Conservation (phyloP, 2,888 invertebrate genomes). For the Tipula unca region DNA sequence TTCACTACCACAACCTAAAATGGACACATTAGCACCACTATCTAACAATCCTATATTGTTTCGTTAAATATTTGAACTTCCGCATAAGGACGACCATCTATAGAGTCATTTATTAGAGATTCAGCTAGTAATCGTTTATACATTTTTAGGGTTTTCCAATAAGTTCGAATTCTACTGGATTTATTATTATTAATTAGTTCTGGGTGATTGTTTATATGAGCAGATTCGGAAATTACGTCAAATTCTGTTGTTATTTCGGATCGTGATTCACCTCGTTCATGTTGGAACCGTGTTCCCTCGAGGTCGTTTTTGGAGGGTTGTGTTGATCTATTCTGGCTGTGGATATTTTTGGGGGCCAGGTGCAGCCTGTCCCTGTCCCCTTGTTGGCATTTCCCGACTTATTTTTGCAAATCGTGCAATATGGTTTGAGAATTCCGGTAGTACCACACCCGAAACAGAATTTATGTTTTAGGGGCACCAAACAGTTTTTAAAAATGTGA, state of each 20-base stretch:
- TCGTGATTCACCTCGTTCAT: too few relatives aligned
- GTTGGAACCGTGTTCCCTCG: too few relatives aligned
- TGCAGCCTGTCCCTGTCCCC: background rate
- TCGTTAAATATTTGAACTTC: background rate
- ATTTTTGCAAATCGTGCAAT: too few relatives aligned
- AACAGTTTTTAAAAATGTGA: background rate
- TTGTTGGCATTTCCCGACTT: too few relatives aligned
- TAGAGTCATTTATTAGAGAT: background rate
- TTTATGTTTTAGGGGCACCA: background rate
- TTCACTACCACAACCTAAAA: background rate
- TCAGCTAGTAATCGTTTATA: background rate
- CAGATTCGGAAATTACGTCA: too few relatives aligned
- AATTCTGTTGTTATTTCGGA: too few relatives aligned
- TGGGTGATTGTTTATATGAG: background rate
- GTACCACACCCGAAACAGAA: background rate
- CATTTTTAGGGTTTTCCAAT: background rate
- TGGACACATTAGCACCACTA: slow-evolving; percentile 22
- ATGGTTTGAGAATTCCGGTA: background rate
- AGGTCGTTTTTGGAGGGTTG: background rate
- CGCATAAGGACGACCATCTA: slow-evolving; percentile 23
- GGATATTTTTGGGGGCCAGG: background rate
- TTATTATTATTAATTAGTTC: too few relatives aligned
- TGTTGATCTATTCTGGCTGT: background rate
- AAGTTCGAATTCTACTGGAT: background rate
- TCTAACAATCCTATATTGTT: slow-evolving; percentile 19